Conservation (phyloP, 2,888 invertebrate species). For the Drosophila tripunctata region DNA sequence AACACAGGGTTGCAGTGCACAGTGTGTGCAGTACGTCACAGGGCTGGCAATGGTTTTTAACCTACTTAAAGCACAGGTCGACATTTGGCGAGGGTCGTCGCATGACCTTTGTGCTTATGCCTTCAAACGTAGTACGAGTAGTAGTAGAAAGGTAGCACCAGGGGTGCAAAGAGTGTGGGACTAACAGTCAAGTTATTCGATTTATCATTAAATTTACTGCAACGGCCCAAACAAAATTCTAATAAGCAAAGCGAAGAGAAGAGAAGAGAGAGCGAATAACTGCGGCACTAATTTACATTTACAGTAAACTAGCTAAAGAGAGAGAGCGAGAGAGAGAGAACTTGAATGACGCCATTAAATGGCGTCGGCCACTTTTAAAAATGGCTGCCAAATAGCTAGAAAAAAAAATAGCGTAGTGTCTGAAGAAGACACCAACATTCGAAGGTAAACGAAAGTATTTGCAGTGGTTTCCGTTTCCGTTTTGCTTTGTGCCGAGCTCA, state of each 20-base stretch:
- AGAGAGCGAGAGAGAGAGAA: slow-evolving; percentile 7
- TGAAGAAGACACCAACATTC: slow-evolving; percentile 5
- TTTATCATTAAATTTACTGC: slow-evolving; percentile 6
- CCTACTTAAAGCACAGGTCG: slow-evolving; percentile 75
- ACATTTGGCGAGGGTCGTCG: slow-evolving; percentile 75
- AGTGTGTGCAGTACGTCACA: slow-evolving; percentile 41
- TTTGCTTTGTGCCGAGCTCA: slow-evolving; percentile 44
- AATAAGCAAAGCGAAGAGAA: slow-evolving; percentile 2
- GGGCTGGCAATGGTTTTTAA: slow-evolving; percentile 70
- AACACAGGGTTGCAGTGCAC: slow-evolving; percentile 56
- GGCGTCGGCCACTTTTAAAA: slow-evolving; percentile 33
- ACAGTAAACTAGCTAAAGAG: neutral
- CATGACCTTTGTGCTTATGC: slow-evolving; percentile 70
- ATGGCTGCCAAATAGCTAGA: slow-evolving; percentile 34
- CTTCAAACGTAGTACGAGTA: slow-evolving; percentile 8
- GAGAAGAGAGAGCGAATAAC: too few relatives aligned
- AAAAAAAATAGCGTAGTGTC: too few relatives aligned
- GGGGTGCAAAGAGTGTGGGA: neutral
- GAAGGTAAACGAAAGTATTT: slow-evolving; percentile 59
- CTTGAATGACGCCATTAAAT: slow-evolving; percentile 44
- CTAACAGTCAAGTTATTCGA: neutral
- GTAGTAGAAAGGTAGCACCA: neutral
- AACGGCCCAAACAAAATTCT: slow-evolving; percentile 17
- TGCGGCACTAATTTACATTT: slow-evolving; percentile 50
- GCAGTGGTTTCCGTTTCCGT: slow-evolving; percentile 69